phyloP scores from a whole-genome alignment of 2,888 invertebrate genomes.

The Galeopsomyia nigrocyanea region DNA sequence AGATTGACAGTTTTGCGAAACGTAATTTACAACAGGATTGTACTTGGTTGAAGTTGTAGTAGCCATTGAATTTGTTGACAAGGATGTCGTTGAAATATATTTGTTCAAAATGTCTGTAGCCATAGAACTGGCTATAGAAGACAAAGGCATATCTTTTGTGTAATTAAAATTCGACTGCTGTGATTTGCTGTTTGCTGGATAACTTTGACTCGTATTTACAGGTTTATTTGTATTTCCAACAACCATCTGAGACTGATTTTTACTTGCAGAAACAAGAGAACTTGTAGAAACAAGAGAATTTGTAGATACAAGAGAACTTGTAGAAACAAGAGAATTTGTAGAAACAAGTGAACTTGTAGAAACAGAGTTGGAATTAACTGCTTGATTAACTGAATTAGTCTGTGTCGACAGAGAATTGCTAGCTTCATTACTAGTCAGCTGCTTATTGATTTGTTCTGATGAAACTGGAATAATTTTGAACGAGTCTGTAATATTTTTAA shows the following conservation, averaged over 20 bases:
- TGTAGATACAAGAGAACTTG: neutral
- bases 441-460: conserved; percentile 40
- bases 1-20: conserved; percentile 47
- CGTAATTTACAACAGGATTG: conserved; percentile 44
- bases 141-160: conserved; percentile 40
- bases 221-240: conserved; percentile 19
- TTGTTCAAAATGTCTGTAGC: conserved; percentile 48
- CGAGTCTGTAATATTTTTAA: conserved; percentile 60
- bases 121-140: conserved; percentile 43
- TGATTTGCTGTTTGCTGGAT: conserved; percentile 29
- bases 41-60: conserved; percentile 40
- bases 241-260: conserved; percentile 25
- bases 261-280: neutral
- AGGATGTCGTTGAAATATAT: conserved; percentile 45
- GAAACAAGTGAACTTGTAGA: no score
- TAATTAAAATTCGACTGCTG: conserved; percentile 48
- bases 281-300: conserved; percentile 6
- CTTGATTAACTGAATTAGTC: conserved; percentile 18
- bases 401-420: conserved; percentile 20
- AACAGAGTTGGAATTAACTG: conserved; percentile 5
- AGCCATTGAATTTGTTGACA: conserved; percentile 31
- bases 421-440: conserved; percentile 23
- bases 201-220: conserved; percentile 34
- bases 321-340: no score
- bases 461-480: conserved; percentile 57